These are phyloP conservation scores for Thalassarche chlororhynchos DNA, from an alignment of 2,113 vertebrate genomes.

Conservation along the genomic window DNA sequence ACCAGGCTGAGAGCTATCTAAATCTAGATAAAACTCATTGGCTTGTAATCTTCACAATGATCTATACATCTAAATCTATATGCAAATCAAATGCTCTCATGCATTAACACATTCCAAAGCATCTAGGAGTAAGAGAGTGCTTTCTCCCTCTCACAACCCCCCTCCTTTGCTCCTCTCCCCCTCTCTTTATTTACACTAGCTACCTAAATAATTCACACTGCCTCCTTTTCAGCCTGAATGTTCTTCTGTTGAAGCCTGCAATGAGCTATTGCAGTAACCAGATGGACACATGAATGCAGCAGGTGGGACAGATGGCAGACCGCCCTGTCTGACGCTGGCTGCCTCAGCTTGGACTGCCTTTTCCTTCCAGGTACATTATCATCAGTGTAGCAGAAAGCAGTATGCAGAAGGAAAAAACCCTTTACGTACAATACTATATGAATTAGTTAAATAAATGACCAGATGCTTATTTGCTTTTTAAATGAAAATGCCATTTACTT, in stretches of 20 bases:
- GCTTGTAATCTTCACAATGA: slow-evolving; percentile 79
- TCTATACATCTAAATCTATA: slow-evolving; percentile 86
- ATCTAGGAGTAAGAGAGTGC: slow-evolving; percentile 41
- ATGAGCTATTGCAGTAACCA: slow-evolving; percentile 80
- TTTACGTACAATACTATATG: background rate
- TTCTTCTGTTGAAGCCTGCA: slow-evolving; percentile 71
- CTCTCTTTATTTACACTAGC: slow-evolving; percentile 78
- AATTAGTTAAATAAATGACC: slow-evolving; percentile 27
- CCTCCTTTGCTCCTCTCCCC: slow-evolving; percentile 28
- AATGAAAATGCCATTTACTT: background rate
- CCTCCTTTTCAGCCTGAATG: slow-evolving; percentile 73
- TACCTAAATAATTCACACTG: slow-evolving; percentile 84
- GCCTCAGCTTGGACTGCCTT: slow-evolving; percentile 75
- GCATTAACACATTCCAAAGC: slow-evolving; percentile 79
- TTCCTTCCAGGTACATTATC: slow-evolving; percentile 85
- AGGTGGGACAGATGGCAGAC: slow-evolving; percentile 88
- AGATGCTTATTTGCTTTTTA: slow-evolving; percentile 35
- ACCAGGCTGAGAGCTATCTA: slow-evolving; percentile 75
- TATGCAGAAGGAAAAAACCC: background rate
- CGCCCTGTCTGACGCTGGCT: slow-evolving; percentile 81
- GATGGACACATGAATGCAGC: slow-evolving; percentile 87
- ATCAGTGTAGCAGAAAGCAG: slow-evolving; percentile 72
- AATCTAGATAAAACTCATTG: slow-evolving; percentile 84
- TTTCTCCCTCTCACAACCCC: background rate
- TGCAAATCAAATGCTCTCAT: slow-evolving; percentile 79